Percentiles rank a stretch among this genome's conserved stretches.
These are phyloP conservation scores for Porites evermanni DNA, from an alignment of 92 coral and sea anemone species.

Conservation along the genomic window DNA sequence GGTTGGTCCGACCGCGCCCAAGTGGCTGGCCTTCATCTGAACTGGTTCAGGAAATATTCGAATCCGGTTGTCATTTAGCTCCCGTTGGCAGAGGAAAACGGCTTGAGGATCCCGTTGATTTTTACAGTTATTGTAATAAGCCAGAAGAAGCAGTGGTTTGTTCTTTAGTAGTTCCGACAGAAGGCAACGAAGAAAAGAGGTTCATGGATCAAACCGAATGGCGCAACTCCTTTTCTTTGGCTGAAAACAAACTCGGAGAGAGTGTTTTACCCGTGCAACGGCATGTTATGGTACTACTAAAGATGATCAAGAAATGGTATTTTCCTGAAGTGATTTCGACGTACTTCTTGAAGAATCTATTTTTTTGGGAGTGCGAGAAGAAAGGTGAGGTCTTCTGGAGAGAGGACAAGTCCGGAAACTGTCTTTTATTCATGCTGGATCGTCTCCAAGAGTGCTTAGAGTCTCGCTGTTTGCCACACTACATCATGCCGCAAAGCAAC, in stretches of 20 bases:
- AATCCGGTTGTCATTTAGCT: conserved; percentile 81
- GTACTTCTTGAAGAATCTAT: conserved; percentile 72
- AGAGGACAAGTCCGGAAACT: conserved; percentile 74
- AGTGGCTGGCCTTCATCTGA: conserved; percentile 86
- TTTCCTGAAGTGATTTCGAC: conserved; percentile 75
- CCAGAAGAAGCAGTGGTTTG: too few relatives aligned
- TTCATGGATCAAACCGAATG: conserved; percentile 81
- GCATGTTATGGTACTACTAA: conserved; percentile 71
- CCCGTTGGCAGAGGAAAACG: conserved; percentile 86
- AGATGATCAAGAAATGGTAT: conserved; percentile 73
- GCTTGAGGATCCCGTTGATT: conserved; percentile 37
- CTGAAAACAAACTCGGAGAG: conserved; percentile 85
- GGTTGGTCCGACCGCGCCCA: conserved; percentile 79
- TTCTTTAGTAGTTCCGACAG: neutral
- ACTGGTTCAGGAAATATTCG: conserved; percentile 78
- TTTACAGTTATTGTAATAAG: too few relatives aligned
- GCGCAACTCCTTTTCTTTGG: conserved; percentile 79
- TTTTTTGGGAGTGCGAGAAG: conserved; percentile 83
- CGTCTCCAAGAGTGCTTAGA: conserved; percentile 76
- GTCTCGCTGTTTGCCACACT: conserved; percentile 63
- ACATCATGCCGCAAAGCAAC: conserved; percentile 77
- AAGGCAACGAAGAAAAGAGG: neutral
- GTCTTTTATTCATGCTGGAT: conserved; percentile 74
- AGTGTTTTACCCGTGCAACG: conserved; percentile 85
- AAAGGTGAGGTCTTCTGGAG: conserved; percentile 67